These are phyloP conservation scores for Polydrusus cervinus DNA, from an alignment of 2,888 invertebrate species.

Conservation along the genomic window DNA sequence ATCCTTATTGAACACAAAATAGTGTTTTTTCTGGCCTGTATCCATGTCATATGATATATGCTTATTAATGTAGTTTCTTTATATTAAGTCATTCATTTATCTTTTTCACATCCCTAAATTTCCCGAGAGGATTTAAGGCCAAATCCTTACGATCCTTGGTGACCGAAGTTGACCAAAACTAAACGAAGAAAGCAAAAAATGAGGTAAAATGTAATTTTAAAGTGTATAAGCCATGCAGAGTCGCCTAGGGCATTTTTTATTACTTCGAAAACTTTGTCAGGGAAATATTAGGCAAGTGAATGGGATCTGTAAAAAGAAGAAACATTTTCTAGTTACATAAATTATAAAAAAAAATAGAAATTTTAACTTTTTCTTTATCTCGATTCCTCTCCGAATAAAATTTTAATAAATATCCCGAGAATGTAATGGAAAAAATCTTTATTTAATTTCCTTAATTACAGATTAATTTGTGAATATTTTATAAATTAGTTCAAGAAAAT, in stretches of 20 bases:
- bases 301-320: not conserved
- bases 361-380: not conserved
- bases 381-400: not conserved
- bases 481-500: slow-evolving; percentile 9
- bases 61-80: not conserved
- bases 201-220: not conserved
- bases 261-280: not conserved
- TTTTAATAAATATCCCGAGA: slow-evolving; percentile 3
- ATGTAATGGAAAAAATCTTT: slow-evolving; percentile 1
- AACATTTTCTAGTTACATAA: too few relatives aligned
- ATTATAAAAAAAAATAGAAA: too few relatives aligned
- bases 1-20: too few relatives aligned
- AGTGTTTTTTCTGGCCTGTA: too few relatives aligned
- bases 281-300: not conserved
- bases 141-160: not conserved
- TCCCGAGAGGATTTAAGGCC: not conserved
- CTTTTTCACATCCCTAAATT: not conserved
- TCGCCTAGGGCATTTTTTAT: not conserved
- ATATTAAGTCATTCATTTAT: not conserved
- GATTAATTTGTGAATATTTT: slow-evolving; percentile 10
- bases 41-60: too few relatives aligned
- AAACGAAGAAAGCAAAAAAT: not conserved
- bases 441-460: slow-evolving; percentile 5
- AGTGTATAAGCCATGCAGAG: not conserved
- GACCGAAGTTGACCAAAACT: not conserved